phyloP scores from a whole-genome alignment of 2,797 vertebrate species.

The Triplophysa bombifrons region DNA sequence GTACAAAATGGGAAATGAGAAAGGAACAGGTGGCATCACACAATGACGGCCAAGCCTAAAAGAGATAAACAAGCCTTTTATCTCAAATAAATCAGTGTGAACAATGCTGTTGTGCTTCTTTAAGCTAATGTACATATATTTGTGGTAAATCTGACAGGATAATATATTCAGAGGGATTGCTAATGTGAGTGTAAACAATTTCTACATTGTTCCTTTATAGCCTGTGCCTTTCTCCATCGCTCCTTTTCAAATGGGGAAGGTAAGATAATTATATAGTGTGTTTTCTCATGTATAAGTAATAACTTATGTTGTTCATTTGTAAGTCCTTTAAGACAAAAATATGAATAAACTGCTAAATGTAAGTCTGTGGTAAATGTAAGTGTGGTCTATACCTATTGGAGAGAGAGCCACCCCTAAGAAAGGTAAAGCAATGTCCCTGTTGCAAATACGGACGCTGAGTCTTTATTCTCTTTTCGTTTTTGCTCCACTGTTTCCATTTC shows the following conservation, averaged over 20 bases:
- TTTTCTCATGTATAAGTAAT: too few species aligned
- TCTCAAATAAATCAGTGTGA: background rate
- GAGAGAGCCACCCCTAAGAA: background rate
- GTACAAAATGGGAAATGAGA: background rate
- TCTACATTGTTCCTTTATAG: slow-evolving; percentile 36
- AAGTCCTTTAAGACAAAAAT: too few species aligned
- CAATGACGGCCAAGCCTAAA: background rate
- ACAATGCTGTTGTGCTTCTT: background rate
- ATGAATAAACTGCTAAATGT: too few species aligned
- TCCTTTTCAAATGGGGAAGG: background rate
- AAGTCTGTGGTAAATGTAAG: background rate
- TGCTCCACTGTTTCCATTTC: background rate
- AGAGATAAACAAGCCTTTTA: background rate
- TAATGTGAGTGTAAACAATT: slow-evolving; percentile 64
- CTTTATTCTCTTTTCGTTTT: background rate
- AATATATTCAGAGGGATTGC: slow-evolving; percentile 23
- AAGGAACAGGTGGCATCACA: background rate
- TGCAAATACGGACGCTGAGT: background rate
- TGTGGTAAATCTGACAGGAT: background rate
- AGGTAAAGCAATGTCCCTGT: background rate
- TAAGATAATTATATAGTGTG: too few species aligned
- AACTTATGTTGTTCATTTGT: too few species aligned
- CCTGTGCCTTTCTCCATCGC: background rate
- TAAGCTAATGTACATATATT: background rate
- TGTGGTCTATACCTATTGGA: background rate